phyloP scores from a whole-genome alignment of 1,140 invertebrate genomes.

The Acyrthosiphon pisum region DNA sequence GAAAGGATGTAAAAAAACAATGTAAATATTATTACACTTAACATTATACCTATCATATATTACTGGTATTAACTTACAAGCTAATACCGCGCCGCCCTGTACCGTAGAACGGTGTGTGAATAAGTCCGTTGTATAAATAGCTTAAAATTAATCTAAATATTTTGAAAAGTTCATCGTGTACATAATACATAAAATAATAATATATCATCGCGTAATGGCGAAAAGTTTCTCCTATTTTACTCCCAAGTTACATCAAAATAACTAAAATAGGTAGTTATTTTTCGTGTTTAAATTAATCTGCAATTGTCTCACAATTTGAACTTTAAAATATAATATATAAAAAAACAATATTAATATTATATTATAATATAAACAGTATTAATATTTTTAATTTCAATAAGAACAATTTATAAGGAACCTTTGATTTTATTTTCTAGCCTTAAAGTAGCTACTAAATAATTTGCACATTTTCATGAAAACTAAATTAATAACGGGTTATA shows the following conservation, averaged over 20 bases:
- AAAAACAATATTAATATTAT: too few relatives aligned
- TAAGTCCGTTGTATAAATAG: background rate
- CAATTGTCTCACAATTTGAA: too few relatives aligned
- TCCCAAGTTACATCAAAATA: too few relatives aligned
- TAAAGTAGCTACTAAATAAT: background rate
- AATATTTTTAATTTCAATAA: background rate
- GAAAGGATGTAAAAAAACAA: background rate
- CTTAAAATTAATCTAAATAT: background rate
- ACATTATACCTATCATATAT: background rate
- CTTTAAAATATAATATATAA: too few relatives aligned
- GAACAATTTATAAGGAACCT: background rate
- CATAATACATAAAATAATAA: background rate
- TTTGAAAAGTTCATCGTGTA: too few relatives aligned
- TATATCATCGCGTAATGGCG: background rate
- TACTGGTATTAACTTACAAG: background rate
- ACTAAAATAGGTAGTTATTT: background rate
- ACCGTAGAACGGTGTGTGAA: background rate
- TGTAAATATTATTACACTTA: background rate
- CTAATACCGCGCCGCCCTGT: too few relatives aligned
- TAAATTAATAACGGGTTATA: background rate
- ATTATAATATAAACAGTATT: too few relatives aligned
- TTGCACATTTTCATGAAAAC: background rate
- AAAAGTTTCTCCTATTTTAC: background rate
- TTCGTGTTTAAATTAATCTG: background rate
- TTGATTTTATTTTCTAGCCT: too few relatives aligned